phyloP scores from a whole-genome alignment of 2,113 vertebrate species.

The Heterocephalus glaber region DNA sequence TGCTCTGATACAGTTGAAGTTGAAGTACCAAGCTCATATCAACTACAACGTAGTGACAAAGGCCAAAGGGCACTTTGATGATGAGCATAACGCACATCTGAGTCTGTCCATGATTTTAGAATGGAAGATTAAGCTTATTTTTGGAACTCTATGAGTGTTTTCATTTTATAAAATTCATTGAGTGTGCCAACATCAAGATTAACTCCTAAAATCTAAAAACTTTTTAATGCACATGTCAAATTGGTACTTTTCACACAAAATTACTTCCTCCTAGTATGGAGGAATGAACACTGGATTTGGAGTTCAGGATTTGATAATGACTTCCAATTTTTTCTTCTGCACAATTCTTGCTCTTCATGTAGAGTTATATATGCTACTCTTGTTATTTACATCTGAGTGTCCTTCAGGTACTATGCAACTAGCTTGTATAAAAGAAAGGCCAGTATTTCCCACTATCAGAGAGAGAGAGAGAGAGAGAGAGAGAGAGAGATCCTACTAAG shows the following conservation, averaged over 20 bases:
- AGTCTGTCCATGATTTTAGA: not conserved
- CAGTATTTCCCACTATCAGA: not conserved
- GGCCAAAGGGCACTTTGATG: conserved; percentile 9
- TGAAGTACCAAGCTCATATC: not conserved
- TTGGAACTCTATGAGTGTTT: not conserved
- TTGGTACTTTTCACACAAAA: not conserved
- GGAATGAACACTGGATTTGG: not conserved
- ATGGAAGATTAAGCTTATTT: not conserved
- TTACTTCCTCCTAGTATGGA: not conserved
- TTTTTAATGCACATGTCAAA: conserved; percentile 4
- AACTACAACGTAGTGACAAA: not conserved
- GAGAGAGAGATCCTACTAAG: not conserved
- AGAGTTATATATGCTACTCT: not conserved
- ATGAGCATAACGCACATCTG: not conserved
- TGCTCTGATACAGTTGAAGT: not conserved
- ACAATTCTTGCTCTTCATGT: not conserved
- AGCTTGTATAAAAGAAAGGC: not conserved
- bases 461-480: not conserved
- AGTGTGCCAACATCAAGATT: not conserved
- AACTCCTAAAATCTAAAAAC: conserved; percentile 33
- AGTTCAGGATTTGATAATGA: not conserved
- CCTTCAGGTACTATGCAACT: not conserved
- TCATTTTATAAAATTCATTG: conserved; percentile 33
- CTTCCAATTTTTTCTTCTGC: not conserved
- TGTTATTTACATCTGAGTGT: not conserved